Conservation (phyloP, 1,140 invertebrate species). For the Trachymyrmex septentrionalis region DNA sequence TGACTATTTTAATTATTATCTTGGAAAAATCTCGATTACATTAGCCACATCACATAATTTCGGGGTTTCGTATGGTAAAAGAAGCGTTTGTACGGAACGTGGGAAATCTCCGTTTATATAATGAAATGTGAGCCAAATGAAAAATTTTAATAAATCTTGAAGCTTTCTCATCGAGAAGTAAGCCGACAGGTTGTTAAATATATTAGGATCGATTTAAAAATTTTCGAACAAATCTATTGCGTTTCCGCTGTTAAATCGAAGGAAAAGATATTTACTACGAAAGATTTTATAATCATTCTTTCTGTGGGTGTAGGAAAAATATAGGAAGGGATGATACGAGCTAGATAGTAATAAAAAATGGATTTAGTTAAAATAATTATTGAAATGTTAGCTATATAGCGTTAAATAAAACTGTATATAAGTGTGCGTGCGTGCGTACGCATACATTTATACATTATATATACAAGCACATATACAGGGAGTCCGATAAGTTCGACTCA, state of each 20-base stretch:
- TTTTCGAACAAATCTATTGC: conserved; percentile 42
- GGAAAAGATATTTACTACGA: conserved; percentile 54
- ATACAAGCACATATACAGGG: too few species aligned
- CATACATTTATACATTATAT: neutral
- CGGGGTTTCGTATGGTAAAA: conserved; percentile 69
- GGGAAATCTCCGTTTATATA: conserved; percentile 27
- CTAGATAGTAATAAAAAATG: conserved; percentile 75
- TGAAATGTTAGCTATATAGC: conserved; percentile 70
- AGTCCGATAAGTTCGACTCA: too few species aligned
- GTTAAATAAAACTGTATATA: conserved; percentile 73
- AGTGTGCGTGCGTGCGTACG: conserved; percentile 34
- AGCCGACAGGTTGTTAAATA: conserved; percentile 21
- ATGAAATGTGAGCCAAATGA: conserved; percentile 39
- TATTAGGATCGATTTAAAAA: conserved; percentile 20
- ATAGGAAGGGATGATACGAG: conserved; percentile 71
- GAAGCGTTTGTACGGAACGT: conserved; percentile 48
- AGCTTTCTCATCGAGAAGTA: conserved; percentile 8
- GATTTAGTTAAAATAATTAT: conserved; percentile 72
- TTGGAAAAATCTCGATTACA: conserved; percentile 35
- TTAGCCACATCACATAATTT: conserved; percentile 38
- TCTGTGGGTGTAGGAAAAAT: conserved; percentile 63
- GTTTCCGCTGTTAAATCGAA: conserved; percentile 44
- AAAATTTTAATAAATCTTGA: conserved; percentile 14
- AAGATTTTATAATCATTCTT: conserved; percentile 67
- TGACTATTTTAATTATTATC: conserved; percentile 16